Evolutionary conservation across 2,888 invertebrate genomes (phyloP).

Genomic region (Andrena dorsata): DNA sequence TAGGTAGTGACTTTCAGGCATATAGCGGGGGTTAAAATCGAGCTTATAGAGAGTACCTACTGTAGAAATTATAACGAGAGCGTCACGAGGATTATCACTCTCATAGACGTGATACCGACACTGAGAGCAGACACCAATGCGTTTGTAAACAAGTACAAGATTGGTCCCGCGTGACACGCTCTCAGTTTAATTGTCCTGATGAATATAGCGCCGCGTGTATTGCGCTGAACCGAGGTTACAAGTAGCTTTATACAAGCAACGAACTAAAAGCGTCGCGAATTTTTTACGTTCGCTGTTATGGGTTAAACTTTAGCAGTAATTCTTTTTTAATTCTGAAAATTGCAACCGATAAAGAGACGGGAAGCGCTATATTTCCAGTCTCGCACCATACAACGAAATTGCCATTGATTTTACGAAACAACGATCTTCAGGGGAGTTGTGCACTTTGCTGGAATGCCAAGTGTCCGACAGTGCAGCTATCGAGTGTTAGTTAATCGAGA

Average conservation of each 20-base stretch:
- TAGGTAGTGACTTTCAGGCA: no score
- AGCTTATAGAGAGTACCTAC: no score
- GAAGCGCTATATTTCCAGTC: neutral
- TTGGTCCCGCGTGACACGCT: constrained; percentile 29
- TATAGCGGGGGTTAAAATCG: no score
- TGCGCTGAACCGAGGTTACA: constrained; percentile 39
- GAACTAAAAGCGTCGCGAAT: constrained; percentile 19
- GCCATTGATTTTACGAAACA: constrained; percentile 43
- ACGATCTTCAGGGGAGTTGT: constrained; percentile 17
- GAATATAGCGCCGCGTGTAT: neutral
- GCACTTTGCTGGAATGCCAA: neutral
- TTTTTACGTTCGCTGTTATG: neutral
- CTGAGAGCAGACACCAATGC: constrained; percentile 1
- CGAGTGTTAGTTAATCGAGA: neutral
- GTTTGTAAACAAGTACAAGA: constrained; percentile 20
- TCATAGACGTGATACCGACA: neutral
- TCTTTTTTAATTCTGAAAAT: constrained; percentile 5
- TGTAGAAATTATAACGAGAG: no score
- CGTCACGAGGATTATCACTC: neutral
- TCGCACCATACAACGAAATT: constrained; percentile 45
- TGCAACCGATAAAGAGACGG: neutral
- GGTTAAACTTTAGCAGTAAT: neutral
- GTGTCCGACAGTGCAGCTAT: neutral
- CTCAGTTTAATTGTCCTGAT: constrained; percentile 38
- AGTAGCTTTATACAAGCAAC: constrained; percentile 7